Percentiles rank a stretch among this genome's conserved stretches.
Evolutionary conservation across 2,888 invertebrate genomes (phyloP).

Genomic region (Meghimatium bilineatum): DNA sequence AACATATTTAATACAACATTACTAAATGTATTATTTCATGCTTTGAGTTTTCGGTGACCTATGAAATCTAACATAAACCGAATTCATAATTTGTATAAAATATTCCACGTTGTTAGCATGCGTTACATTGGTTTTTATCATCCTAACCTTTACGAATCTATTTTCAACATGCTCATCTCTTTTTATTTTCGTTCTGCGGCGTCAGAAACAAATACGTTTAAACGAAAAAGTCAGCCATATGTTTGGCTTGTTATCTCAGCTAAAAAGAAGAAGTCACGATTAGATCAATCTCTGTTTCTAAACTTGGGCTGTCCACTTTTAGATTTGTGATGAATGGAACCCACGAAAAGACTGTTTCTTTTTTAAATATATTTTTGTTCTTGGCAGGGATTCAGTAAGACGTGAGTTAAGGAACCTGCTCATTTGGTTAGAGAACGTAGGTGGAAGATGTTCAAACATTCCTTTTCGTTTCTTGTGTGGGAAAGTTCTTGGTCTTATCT

Average conservation of each 20-base stretch:
- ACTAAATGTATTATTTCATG: too few species aligned
- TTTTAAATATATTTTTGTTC: neutral
- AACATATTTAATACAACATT: too few species aligned
- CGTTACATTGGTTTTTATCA: neutral
- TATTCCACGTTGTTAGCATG: neutral
- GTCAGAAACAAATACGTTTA: neutral
- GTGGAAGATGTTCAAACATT: neutral
- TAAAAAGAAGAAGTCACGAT: neutral
- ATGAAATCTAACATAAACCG: neutral
- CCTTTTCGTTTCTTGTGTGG: neutral
- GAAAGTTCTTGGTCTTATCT: neutral
- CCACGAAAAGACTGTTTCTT: neutral
- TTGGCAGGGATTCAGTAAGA: neutral
- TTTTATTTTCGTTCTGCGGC: neutral
- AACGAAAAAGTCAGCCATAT: neutral
- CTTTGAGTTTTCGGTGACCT: neutral
- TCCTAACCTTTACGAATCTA: neutral
- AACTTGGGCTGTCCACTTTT: neutral
- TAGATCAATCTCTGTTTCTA: neutral
- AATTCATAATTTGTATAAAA: neutral
- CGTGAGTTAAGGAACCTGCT: constrained; percentile 15
- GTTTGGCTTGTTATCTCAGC: neutral
- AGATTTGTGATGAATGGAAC: constrained; percentile 15
- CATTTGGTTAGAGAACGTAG: neutral
- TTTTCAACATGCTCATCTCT: too few species aligned